Conservation (phyloP, 2,113 vertebrate species). For the Vombatus ursinus region DNA sequence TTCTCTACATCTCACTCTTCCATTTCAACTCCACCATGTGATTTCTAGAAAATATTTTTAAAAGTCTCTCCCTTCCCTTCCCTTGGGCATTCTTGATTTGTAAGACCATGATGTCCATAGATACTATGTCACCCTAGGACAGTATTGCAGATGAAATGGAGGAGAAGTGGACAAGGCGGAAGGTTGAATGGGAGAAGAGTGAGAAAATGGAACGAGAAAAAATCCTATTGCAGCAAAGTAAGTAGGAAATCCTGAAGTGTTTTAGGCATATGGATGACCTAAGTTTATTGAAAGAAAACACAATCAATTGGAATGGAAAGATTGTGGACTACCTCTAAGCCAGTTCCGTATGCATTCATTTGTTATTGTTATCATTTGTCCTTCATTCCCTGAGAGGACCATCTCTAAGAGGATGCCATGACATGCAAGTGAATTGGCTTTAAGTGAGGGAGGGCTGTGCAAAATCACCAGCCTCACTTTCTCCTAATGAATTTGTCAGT, state of each 20-base stretch:
- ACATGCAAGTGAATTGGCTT: no score
- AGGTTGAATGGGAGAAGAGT: conserved; percentile 77
- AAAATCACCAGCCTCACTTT: no score
- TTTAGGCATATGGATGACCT: neutral
- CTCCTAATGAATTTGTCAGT: neutral
- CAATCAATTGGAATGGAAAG: neutral
- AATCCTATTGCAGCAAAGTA: conserved; percentile 79
- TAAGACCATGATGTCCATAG: neutral
- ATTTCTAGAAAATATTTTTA: neutral
- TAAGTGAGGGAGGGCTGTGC: no score
- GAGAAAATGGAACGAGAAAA: conserved; percentile 76
- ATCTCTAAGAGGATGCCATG: no score
- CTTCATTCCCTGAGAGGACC: no score
- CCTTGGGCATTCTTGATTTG: neutral
- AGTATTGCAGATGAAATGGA: conserved; percentile 81
- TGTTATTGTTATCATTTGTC: no score
- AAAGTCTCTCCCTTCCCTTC: neutral
- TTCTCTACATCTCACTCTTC: neutral
- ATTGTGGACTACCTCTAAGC: neutral
- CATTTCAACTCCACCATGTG: neutral
- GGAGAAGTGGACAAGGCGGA: conserved; percentile 78
- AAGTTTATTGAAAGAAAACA: neutral
- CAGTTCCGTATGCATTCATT: neutral
- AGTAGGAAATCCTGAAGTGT: conserved; percentile 27
- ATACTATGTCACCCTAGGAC: conserved; percentile 64